These are phyloP conservation scores for Helogale parvula DNA, from an alignment of 2,113 vertebrate genomes.

Conservation along the genomic window DNA sequence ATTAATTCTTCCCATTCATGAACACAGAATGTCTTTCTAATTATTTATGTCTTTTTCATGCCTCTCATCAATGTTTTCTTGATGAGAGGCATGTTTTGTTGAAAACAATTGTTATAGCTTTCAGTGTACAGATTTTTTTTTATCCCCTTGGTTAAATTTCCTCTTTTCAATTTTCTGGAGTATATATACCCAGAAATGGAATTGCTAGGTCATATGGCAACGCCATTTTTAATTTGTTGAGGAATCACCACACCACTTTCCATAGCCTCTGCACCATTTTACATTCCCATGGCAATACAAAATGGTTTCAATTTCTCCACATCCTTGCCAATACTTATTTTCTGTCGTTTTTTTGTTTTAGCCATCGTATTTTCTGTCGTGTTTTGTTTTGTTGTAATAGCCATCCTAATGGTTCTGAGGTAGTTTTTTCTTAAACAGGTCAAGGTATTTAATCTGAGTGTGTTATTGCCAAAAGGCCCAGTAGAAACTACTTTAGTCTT, in stretches of 20 bases:
- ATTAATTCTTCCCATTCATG: neutral
- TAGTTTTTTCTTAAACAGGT: slow-evolving; percentile 19
- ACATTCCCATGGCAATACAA: neutral
- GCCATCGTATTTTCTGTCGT: neutral
- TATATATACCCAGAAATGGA: neutral
- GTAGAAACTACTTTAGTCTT: slow-evolving; percentile 28
- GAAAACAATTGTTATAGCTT: neutral
- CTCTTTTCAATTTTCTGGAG: neutral
- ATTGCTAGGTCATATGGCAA: neutral
- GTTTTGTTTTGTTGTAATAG: neutral
- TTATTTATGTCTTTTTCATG: neutral
- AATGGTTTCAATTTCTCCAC: neutral
- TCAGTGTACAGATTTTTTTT: neutral
- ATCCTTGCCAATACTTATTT: neutral
- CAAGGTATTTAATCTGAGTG: neutral
- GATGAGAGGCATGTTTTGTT: too few species aligned
- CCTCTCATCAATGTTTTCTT: neutral
- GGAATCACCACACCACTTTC: neutral
- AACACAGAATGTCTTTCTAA: neutral
- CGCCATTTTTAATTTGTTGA: neutral
- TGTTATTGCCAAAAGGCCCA: neutral
- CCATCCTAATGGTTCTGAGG: neutral
- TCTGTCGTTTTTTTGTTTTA: neutral
- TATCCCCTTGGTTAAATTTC: neutral
- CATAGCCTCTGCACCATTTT: neutral